Evolutionary conservation across 2,888 invertebrate species (phyloP).

Genomic region (Brenthis ino): DNA sequence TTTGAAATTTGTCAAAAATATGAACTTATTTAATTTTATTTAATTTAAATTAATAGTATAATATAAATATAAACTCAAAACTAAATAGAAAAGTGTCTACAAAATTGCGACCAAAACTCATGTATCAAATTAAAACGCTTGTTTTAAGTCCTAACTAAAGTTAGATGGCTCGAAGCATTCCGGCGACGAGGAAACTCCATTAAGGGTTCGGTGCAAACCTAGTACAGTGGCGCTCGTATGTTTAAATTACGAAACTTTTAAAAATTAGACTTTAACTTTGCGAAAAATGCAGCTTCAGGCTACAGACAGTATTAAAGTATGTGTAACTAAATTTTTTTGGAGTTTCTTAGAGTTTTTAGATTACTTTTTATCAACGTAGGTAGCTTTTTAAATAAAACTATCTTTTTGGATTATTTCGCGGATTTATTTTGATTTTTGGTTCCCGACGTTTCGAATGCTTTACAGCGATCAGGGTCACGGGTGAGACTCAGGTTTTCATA

Average conservation of each 20-base stretch:
- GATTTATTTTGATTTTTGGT: no score
- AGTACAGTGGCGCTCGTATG: slow-evolving; percentile 16
- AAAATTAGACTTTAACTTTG: background rate
- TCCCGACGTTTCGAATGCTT: no score
- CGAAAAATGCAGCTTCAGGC: background rate
- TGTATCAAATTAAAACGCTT: slow-evolving; percentile 35
- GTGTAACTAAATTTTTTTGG: no score
- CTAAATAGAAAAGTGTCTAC: background rate
- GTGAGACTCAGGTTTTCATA: no score
- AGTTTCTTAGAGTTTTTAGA: background rate
- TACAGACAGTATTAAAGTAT: slow-evolving; percentile 7
- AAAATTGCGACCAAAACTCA: background rate
- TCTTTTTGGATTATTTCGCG: no score
- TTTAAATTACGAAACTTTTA: slow-evolving; percentile 1
- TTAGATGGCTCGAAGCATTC: slow-evolving; percentile 46
- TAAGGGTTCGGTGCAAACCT: slow-evolving; percentile 41
- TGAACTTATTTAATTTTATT: no score
- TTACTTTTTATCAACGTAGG: no score
- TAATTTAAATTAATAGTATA: no score
- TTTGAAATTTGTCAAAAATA: no score
- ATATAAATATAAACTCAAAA: background rate
- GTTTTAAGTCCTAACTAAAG: slow-evolving; percentile 44
- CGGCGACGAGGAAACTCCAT: slow-evolving; percentile 62
- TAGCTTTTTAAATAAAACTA: no score
- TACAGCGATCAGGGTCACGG: no score